These are phyloP conservation scores for Glareola pratincola DNA, from an alignment of 2,113 vertebrate species.

Conservation along the genomic window DNA sequence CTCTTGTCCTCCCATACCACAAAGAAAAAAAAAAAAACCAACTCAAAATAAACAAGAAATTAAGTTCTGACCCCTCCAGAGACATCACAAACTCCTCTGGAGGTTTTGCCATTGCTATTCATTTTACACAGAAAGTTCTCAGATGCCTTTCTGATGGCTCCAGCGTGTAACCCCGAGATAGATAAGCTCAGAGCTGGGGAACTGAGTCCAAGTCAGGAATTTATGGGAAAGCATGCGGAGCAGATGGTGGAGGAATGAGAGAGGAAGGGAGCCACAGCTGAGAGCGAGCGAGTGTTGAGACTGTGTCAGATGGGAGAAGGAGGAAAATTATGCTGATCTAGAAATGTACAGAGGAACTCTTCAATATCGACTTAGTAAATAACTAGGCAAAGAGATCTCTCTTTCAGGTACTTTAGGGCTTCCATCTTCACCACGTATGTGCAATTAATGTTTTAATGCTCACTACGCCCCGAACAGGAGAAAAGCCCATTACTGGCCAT, in stretches of 20 bases:
- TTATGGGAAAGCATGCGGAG: constrained; percentile 59
- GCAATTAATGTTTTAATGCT: not conserved
- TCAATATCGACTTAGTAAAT: not conserved
- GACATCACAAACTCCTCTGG: not conserved
- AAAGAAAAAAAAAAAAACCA: not conserved
- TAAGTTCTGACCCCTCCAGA: not conserved
- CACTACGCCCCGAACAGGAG: not conserved
- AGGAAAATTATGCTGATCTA: constrained; percentile 54
- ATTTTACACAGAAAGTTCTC: not conserved
- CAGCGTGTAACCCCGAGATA: constrained; percentile 11
- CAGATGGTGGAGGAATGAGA: constrained; percentile 62
- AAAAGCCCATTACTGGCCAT: not conserved
- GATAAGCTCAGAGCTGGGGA: constrained; percentile 31
- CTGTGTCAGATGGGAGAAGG: constrained; percentile 62
- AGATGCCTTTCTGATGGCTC: constrained; percentile 38
- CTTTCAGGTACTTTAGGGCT: not conserved
- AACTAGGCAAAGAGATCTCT: not conserved
- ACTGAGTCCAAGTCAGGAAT: constrained; percentile 10
- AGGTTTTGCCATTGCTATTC: not conserved
- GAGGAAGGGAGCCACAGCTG: constrained; percentile 61
- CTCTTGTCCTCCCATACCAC: constrained; percentile 33
- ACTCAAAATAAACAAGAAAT: constrained; percentile 39
- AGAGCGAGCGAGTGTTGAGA: constrained; percentile 53
- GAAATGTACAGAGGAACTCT: constrained; percentile 35
- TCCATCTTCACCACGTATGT: rapidly evolving